Base-by-base conservation (phyloP, 1,140 invertebrate species). In the Lycorma delicatula region DNA sequence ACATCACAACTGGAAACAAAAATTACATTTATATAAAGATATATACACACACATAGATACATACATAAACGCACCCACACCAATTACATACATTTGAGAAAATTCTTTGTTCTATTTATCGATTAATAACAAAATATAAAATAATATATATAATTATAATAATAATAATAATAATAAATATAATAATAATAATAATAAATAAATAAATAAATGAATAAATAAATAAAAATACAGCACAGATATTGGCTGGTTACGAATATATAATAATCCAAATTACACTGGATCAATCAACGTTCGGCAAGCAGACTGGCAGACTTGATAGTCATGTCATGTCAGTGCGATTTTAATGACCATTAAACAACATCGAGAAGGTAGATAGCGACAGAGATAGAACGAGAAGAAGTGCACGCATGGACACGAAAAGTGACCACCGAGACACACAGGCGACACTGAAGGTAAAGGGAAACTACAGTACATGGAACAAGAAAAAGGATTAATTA, bases 81-180 rank as follows among this genome's bases (percentile, higher is more conserved):
- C 23, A 44, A 59, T 28, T 55, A 56, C 59, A 60, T 22, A 50
- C 22, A 50, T 31, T 49, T 58, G 55, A 61, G 60, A 61, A 61
- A 61, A 61, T 61, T 61, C 60, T 61, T 61, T 61, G 60, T 61
- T 61, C 60, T 60, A 54, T 60, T 44, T 20, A 20, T 11, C 41
- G 41, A 44, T 22, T n/a, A n/a, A n/a, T n/a, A n/a, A n/a, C n/a
- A n/a, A n/a, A n/a, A n/a, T n/a, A n/a, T n/a, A n/a, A n/a, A n/a
- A n/a, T n/a, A n/a, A n/a, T n/a, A n/a, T n/a, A n/a, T n/a, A n/a
- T n/a, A n/a, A n/a, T n/a, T n/a, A n/a, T n/a, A n/a, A n/a, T n/a
- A n/a, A n/a, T n/a, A n/a, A n/a, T n/a, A 38, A 38, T 38, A 38
- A 5, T 18, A 13, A 5, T 38, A 38, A 13, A 31, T 31, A 31